These are phyloP conservation scores for Osmoderma eremita DNA, from an alignment of 2,888 invertebrate species.

Conservation along the genomic window DNA sequence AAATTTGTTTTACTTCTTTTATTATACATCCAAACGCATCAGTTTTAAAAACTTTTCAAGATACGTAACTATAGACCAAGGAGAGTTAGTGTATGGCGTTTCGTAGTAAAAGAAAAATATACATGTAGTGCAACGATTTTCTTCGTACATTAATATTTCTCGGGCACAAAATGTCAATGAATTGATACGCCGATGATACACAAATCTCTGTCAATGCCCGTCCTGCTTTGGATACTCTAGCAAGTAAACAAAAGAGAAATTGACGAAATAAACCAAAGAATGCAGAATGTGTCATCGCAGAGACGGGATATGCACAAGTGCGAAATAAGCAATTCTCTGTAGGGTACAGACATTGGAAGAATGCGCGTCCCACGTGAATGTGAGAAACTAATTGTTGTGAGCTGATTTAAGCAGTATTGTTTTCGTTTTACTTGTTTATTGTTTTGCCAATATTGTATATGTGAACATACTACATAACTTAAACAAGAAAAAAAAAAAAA, in stretches of 20 bases:
- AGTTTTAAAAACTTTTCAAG: conserved; percentile 4
- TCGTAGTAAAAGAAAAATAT: conserved; percentile 7
- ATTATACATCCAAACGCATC: too few species aligned
- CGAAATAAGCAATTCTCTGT: conserved; percentile 61
- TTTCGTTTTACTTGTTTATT: conserved; percentile 53
- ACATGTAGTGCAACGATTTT: conserved; percentile 26
- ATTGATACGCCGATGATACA: conserved; percentile 52
- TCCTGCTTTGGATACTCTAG: conserved; percentile 31
- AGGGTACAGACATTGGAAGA: conserved; percentile 51
- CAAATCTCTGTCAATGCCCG: conserved; percentile 45
- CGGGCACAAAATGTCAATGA: conserved; percentile 41
- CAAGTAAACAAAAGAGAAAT: conserved; percentile 4
- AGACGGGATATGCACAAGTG: conserved; percentile 54
- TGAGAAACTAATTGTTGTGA: conserved; percentile 59
- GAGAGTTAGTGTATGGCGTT: conserved; percentile 15
- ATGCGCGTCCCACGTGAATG: conserved; percentile 52
- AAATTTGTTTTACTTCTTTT: too few species aligned
- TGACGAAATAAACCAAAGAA: not conserved
- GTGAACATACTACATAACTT: conserved; percentile 52
- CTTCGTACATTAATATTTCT: conserved; percentile 22
- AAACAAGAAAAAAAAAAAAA: conserved; percentile 34
- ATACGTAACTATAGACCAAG: not conserved
- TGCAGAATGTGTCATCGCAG: conserved; percentile 13
- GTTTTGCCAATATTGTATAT: conserved; percentile 61
- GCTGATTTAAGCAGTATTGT: conserved; percentile 61